Evolutionary conservation across 1,140 invertebrate species (phyloP).

Genomic region (Achatina immaculata): DNA sequence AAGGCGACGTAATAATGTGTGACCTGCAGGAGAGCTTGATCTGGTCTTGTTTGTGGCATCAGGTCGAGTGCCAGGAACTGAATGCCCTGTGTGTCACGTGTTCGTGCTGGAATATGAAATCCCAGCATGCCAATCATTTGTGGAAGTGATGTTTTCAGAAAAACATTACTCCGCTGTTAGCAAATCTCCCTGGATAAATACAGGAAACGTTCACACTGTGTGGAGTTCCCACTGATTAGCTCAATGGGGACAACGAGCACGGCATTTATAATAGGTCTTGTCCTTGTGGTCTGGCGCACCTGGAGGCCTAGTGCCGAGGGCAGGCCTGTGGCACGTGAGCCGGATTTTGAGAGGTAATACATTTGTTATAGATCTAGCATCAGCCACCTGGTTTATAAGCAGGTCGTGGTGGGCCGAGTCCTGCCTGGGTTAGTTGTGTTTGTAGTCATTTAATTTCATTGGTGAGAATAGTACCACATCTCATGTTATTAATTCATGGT

Average conservation of each 20-base stretch:
- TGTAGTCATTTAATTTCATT: no score
- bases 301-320: background rate
- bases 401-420: no score
- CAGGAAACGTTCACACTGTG: background rate
- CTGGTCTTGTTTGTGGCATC: no score
- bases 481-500: no score
- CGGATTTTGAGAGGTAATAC: background rate
- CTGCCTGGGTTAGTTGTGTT: no score
- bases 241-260: background rate
- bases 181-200: background rate
- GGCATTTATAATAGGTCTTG: background rate
- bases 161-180: background rate
- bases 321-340: slow-evolving; percentile 4
- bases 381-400: background rate
- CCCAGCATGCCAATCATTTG: background rate
- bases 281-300: background rate
- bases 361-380: background rate
- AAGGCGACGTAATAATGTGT: no score
- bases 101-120: no score
- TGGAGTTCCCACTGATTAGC: background rate
- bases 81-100: no score
- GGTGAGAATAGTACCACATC: no score
- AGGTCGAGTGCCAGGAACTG: no score
- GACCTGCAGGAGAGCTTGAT: no score
- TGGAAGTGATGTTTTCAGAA: background rate